Evolutionary conservation across 2,888 invertebrate species (phyloP).

Genomic region (Axea sp.): DNA sequence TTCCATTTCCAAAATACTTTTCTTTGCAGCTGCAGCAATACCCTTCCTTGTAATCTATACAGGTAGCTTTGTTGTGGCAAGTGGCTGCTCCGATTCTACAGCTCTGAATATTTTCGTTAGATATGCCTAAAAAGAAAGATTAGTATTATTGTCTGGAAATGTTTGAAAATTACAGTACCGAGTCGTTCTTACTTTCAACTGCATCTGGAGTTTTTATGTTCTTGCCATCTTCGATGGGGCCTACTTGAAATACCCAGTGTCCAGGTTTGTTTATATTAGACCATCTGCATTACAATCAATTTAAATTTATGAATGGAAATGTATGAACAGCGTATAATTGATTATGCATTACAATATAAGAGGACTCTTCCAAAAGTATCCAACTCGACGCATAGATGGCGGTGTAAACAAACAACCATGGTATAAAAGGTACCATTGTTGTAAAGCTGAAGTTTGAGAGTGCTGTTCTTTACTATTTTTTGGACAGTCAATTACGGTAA

Average conservation of each 20-base stretch:
- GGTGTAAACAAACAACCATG: too few relatives aligned
- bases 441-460: too few relatives aligned
- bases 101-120: slow-evolving; percentile 69
- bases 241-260: slow-evolving; percentile 92
- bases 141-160: neutral
- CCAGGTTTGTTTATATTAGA: slow-evolving; percentile 93
- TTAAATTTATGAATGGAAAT: too few relatives aligned
- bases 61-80: slow-evolving; percentile 91
- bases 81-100: slow-evolving; percentile 85
- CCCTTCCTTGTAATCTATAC: slow-evolving; percentile 89
- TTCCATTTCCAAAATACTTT: slow-evolving; percentile 96
- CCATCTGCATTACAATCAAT: slow-evolving; percentile 84
- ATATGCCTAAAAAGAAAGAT: slow-evolving; percentile 18
- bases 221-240: slow-evolving; percentile 83
- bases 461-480: too few relatives aligned
- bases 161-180: too few relatives aligned
- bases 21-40: slow-evolving; percentile 93
- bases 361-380: too few relatives aligned
- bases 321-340: too few relatives aligned
- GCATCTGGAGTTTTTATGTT: slow-evolving; percentile 86
- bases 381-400: too few relatives aligned
- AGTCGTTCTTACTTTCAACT: slow-evolving; percentile 69
- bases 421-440: too few relatives aligned
- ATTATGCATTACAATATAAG: too few relatives aligned
- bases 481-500: too few relatives aligned